phyloP scores from a whole-genome alignment of 2,797 vertebrate genomes.

The Capromys pilorides region DNA sequence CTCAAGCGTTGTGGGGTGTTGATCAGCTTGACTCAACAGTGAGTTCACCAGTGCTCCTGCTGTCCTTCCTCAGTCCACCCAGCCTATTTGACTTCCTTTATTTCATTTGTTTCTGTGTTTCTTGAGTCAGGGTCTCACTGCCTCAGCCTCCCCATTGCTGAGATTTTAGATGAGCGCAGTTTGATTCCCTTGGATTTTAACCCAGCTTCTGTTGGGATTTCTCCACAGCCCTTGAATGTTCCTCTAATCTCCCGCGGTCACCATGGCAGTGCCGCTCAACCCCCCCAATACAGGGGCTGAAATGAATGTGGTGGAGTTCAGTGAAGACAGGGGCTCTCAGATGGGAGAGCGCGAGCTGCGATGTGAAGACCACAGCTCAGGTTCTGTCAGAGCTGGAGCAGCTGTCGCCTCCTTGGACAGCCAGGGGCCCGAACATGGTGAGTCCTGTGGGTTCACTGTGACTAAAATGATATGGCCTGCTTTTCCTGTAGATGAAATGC shows the following conservation, averaged over 20 bases:
- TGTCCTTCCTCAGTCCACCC: not conserved
- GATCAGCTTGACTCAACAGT: not conserved
- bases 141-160: too few species aligned
- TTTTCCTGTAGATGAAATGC: not conserved
- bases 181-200: not conserved
- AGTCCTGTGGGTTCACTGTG: slow-evolving; percentile 74
- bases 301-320: slow-evolving; percentile 48
- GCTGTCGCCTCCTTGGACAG: slow-evolving; percentile 89
- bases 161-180: too few species aligned
- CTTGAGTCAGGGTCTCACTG: not conserved
- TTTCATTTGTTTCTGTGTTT: not conserved
- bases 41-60: not conserved
- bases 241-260: fast-evolving
- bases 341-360: slow-evolving; percentile 84
- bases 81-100: not conserved
- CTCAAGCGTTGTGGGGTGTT: not conserved
- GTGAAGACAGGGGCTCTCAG: slow-evolving; percentile 80
- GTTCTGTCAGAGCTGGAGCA: slow-evolving; percentile 90
- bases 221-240: not conserved
- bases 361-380: slow-evolving; percentile 89
- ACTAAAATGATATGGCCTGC: not conserved
- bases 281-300: not conserved
- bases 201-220: not conserved
- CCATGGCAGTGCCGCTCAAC: not conserved
- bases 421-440: slow-evolving; percentile 92